A percentile compares a stretch with the other conserved stretches of the same genome.
These are phyloP conservation scores for Tetranychus truncatus DNA, from an alignment of 2,888 invertebrate genomes.

Conservation along the genomic window DNA sequence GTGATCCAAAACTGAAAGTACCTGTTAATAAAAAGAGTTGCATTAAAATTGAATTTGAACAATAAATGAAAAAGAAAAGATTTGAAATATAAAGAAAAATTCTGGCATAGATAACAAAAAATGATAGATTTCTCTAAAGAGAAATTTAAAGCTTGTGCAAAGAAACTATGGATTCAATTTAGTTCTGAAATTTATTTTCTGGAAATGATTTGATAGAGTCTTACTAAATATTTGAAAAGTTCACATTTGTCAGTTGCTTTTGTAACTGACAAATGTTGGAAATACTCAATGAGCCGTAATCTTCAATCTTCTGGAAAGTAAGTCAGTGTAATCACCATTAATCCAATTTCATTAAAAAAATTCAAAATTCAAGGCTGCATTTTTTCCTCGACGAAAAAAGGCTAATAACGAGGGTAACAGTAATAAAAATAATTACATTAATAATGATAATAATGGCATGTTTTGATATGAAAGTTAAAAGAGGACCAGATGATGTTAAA, in stretches of 20 bases:
- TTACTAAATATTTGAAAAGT: too few species aligned
- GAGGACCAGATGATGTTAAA: background rate
- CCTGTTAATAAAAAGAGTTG: constrained; percentile 42
- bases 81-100: background rate
- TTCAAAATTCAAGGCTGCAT: background rate
- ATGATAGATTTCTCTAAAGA: background rate
- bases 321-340: constrained; percentile 1
- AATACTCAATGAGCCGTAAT: background rate
- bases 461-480: background rate
- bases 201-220: too few species aligned
- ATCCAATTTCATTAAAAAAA: background rate
- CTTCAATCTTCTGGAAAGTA: background rate
- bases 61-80: background rate
- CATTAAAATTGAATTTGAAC: background rate
- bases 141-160: background rate
- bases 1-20: constrained; percentile 84
- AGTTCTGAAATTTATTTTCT: too few species aligned
- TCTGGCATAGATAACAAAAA: background rate
- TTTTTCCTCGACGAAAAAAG: background rate
- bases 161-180: background rate
- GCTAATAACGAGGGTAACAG: background rate
- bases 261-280: background rate
- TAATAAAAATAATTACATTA: background rate
- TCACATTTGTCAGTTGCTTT: too few species aligned
- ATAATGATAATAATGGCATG: background rate